Base-by-base conservation (phyloP, 1,140 invertebrate species). In the Ceratina japonica region DNA sequence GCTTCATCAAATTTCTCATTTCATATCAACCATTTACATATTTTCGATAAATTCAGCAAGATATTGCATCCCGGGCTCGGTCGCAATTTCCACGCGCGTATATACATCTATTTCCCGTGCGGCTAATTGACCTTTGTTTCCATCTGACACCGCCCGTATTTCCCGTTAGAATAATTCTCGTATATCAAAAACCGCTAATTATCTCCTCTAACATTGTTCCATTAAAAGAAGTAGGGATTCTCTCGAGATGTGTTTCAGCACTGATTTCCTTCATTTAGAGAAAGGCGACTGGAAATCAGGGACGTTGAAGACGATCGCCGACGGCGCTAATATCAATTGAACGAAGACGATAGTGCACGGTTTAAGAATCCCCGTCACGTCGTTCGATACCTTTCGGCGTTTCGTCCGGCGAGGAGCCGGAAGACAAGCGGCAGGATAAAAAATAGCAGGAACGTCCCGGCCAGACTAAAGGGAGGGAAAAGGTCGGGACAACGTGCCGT, bases 361-460 rank as follows among this genome's bases (percentile, higher is more conserved):
- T 68, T 88, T 88, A 71, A 81, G 81, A 81, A 90, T 77, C 86
- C 88, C 71, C 61, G 88, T 90, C 89, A 90, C 89, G 89, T 90
- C 86, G 84, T 66, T 75, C 85, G 86, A 89, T 90, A 90, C 83
- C 87, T 84, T 82, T 82, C 81, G 87, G 84, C 83, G 76, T 84
- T 87, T 68, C 81, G 78, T 85, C 54, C 56, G 81, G 72, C 64
- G 75, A 75, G 68, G 65, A 66, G 75, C 61, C 52, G 69, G 24
- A 37, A 1, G 37, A 51, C 54, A 22, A 58, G 59, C 37, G 37
- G 31, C 54, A 54, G 20, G 24, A 66, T 73, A 56, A 70, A 79
- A 56, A 18, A 31, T 54, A 37, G 37, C 44, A 24, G 22, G 24
- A 22, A 31, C 20, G 2, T 12, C 24, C 27, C 24, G 13, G 18